Evolutionary conservation across 2,888 invertebrate species (phyloP).

Genomic region (Dasysyrphus tricinctus): DNA sequence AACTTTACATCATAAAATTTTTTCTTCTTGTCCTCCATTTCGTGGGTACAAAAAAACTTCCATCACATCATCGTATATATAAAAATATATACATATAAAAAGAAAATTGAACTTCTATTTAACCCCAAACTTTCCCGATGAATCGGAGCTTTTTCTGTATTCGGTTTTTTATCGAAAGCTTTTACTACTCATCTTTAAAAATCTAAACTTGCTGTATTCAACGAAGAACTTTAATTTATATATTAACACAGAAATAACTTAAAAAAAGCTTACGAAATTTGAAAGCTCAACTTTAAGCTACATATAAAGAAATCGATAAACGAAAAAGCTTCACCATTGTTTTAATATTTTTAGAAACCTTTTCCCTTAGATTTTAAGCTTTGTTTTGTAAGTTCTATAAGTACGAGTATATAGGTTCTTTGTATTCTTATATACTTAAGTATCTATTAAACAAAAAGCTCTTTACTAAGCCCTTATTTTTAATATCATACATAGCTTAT

Average conservation of each 20-base stretch:
- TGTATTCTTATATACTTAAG: slow-evolving; percentile 35
- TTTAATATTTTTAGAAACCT: slow-evolving; percentile 23
- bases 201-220: slow-evolving; percentile 15
- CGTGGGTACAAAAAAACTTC: slow-evolving; percentile 13
- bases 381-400: slow-evolving; percentile 24
- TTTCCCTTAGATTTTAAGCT: slow-evolving; percentile 47
- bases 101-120: neutral
- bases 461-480: slow-evolving; percentile 12
- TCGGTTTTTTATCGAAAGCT: slow-evolving; percentile 64
- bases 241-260: slow-evolving; percentile 4
- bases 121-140: slow-evolving; percentile 3
- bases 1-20: slow-evolving; percentile 23
- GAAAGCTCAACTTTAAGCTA: slow-evolving; percentile 25
- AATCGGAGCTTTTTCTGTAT: slow-evolving; percentile 63
- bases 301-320: slow-evolving; percentile 54
- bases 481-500: slow-evolving; percentile 25
- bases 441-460: slow-evolving; percentile 36
- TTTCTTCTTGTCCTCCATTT: neutral
- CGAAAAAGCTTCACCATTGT: slow-evolving; percentile 64
- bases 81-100: neutral
- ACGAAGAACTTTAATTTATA: slow-evolving; percentile 4
- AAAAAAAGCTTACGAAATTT: neutral
- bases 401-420: neutral
- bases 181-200: slow-evolving; percentile 19
- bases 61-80: neutral